phyloP scores from a whole-genome alignment of 2,113 vertebrate species.

The Gymnorhina tibicen region DNA sequence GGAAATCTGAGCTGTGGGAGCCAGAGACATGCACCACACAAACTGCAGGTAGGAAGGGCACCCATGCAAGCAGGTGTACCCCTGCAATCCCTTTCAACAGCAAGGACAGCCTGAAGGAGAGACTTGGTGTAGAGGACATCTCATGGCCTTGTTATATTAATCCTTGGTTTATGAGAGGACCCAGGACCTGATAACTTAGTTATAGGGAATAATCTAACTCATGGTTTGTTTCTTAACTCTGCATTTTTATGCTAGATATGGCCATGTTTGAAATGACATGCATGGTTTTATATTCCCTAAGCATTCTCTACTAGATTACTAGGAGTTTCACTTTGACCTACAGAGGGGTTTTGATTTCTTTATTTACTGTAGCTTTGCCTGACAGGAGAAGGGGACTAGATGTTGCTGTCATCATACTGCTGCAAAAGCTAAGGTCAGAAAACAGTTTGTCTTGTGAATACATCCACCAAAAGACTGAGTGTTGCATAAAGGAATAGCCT shows the following conservation, averaged over 20 bases:
- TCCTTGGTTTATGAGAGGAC: neutral
- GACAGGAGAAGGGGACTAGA: neutral
- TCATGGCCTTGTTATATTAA: neutral
- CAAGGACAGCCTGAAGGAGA: neutral
- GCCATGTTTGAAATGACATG: neutral
- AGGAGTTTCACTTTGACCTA: neutral
- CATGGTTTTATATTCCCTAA: neutral
- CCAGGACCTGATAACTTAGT: neutral
- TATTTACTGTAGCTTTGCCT: neutral
- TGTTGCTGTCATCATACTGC: neutral
- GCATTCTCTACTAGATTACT: neutral
- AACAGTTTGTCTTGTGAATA: neutral
- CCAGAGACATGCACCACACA: neutral
- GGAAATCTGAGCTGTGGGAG: neutral
- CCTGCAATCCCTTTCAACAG: neutral
- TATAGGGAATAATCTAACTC: neutral
- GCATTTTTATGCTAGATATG: neutral
- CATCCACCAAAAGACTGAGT: neutral
- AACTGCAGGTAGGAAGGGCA: neutral
- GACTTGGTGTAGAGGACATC: accelerated
- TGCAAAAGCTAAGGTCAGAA: neutral
- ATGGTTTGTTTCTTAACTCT: neutral
- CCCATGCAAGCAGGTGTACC: too few relatives aligned
- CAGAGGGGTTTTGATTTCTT: neutral
- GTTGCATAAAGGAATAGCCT: neutral